These are phyloP conservation scores for Oncorhynchus tshawytscha DNA, from an alignment of 2,113 vertebrate genomes.

Conservation along the genomic window DNA sequence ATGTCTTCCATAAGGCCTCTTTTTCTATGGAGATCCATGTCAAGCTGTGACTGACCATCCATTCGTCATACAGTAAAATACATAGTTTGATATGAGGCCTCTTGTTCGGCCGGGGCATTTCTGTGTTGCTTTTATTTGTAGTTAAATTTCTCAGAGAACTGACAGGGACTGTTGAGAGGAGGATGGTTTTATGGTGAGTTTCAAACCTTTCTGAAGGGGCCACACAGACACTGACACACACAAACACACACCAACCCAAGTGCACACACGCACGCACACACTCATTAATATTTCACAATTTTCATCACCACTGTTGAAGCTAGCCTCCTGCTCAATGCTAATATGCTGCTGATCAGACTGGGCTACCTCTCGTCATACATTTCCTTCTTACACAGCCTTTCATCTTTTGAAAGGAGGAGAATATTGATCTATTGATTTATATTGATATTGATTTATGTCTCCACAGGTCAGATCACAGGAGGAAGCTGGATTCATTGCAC, in stretches of 20 bases:
- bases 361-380: neutral
- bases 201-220: neutral
- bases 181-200: no score
- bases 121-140: no score
- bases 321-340: conserved; percentile 18
- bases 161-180: no score
- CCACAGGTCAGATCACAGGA: neutral
- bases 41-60: conserved; percentile 35
- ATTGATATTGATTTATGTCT: neutral
- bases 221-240: conserved; percentile 3
- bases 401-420: conserved; percentile 4
- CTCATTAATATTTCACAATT: conserved; percentile 59
- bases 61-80: conserved; percentile 41
- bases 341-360: conserved; percentile 3
- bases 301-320: conserved; percentile 35
- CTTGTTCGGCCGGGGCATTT: neutral
- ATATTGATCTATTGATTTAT: conserved; percentile 25
- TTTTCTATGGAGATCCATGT: conserved; percentile 58
- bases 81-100: conserved; percentile 28
- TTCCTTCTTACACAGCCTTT: neutral
- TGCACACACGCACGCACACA: neutral
- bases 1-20: conserved; percentile 46
- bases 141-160: no score
- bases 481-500: conserved; percentile 3
- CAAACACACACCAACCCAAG: conserved; percentile 7